Conservation (phyloP, 2,797 vertebrate species). For the Galagoides demidoff region DNA sequence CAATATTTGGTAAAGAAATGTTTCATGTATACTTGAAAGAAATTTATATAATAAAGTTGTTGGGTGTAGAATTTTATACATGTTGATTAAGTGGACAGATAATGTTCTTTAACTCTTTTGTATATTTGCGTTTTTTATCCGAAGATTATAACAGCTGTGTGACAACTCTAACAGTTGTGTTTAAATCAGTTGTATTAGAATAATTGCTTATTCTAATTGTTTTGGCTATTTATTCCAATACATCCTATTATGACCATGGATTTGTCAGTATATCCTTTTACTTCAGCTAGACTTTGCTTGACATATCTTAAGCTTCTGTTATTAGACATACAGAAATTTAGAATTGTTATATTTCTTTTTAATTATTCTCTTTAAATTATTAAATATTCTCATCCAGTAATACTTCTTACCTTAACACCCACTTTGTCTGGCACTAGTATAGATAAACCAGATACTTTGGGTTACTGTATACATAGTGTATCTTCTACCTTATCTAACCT, state of each 20-base stretch:
- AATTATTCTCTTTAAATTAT: neutral
- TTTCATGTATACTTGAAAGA: neutral
- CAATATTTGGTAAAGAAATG: neutral
- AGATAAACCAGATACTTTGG: neutral
- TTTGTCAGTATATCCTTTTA: constrained; percentile 21
- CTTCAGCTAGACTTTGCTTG: constrained; percentile 32
- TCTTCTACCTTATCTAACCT: constrained; percentile 19
- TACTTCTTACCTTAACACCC: neutral
- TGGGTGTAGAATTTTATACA: neutral
- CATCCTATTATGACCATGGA: neutral
- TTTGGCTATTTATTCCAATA: neutral
- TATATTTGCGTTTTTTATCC: neutral
- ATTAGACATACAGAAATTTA: neutral
- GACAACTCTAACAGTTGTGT: neutral
- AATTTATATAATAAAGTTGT: neutral
- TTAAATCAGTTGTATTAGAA: constrained; percentile 22
- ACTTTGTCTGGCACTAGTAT: neutral
- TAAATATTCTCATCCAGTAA: neutral
- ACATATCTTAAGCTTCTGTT: neutral
- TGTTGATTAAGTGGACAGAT: neutral
- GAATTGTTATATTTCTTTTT: neutral
- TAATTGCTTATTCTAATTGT: constrained; percentile 29
- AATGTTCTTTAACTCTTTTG: neutral
- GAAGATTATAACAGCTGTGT: neutral
- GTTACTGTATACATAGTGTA: neutral